Conservation (phyloP, 2,888 invertebrate species). For the Acanthacorydalis orientalis region DNA sequence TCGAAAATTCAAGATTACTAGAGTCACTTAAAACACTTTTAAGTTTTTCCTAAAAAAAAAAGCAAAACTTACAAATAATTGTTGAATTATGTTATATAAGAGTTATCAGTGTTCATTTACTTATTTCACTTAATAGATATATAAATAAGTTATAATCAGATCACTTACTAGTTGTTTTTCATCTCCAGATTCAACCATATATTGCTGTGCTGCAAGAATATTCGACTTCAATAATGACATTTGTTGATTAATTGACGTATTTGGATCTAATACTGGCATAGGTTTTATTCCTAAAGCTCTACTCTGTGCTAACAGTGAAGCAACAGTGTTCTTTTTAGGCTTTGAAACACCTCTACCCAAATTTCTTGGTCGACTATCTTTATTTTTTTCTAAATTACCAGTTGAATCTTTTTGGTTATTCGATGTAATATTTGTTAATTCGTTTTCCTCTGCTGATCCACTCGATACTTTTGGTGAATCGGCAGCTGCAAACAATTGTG, state of each 20-base stretch:
- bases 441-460: conserved; percentile 17
- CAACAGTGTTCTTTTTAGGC: conserved; percentile 85
- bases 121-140: not conserved
- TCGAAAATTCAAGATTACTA: conserved; percentile 36
- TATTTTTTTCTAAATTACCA: conserved; percentile 21
- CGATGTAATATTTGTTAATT: conserved; percentile 10
- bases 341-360: conserved; percentile 75
- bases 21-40: conserved; percentile 36
- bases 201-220: conserved; percentile 52
- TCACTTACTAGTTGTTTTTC: conserved; percentile 28
- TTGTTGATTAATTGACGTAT: conserved; percentile 36
- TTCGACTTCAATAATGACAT: conserved; percentile 37
- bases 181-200: conserved; percentile 20
- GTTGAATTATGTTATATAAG: not conserved
- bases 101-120: not conserved
- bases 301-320: conserved; percentile 72
- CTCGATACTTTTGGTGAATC: conserved; percentile 40
- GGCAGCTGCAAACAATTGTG: conserved; percentile 37
- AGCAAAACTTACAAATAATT: not conserved
- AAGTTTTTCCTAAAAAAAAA: conserved; percentile 32
- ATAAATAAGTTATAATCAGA: not conserved
- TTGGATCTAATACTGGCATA: conserved; percentile 39
- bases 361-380: conserved; percentile 69
- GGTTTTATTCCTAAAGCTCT: conserved; percentile 63
- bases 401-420: conserved; percentile 12